phyloP scores from a whole-genome alignment of 2,113 vertebrate species.

The Cephalopterus ornatus region DNA sequence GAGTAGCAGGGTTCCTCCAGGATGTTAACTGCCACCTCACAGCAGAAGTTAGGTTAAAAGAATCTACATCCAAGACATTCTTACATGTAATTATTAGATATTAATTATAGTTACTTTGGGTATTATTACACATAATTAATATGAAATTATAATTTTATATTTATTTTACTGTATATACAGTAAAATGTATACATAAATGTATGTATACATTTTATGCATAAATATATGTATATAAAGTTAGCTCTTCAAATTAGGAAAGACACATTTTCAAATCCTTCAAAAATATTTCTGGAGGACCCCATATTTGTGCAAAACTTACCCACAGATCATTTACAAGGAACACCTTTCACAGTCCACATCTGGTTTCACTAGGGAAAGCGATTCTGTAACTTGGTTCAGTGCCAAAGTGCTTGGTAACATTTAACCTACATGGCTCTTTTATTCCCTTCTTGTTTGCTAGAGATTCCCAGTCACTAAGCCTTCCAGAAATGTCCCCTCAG shows the following conservation, averaged over 20 bases:
- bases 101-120: not conserved
- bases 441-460: not conserved
- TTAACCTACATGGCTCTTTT: not conserved
- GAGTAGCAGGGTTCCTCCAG: not conserved
- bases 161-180: not conserved
- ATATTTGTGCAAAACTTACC: not conserved
- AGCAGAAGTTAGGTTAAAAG: not conserved
- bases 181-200: not conserved
- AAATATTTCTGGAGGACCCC: not conserved
- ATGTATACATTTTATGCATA: not conserved
- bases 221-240: not conserved
- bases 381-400: not conserved
- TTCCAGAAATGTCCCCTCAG: not conserved
- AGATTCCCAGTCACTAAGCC: not conserved
- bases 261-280: not conserved
- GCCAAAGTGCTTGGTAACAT: not conserved
- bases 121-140: not conserved
- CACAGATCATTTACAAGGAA: not conserved
- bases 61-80: not conserved
- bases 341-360: not conserved
- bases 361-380: not conserved
- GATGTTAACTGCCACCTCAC: not conserved
- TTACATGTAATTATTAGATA: not conserved
- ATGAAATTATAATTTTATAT: not conserved
- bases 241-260: not conserved